These are phyloP conservation scores for Aleiodes leptofemur DNA, from an alignment of 2,888 invertebrate species.

Conservation along the genomic window DNA sequence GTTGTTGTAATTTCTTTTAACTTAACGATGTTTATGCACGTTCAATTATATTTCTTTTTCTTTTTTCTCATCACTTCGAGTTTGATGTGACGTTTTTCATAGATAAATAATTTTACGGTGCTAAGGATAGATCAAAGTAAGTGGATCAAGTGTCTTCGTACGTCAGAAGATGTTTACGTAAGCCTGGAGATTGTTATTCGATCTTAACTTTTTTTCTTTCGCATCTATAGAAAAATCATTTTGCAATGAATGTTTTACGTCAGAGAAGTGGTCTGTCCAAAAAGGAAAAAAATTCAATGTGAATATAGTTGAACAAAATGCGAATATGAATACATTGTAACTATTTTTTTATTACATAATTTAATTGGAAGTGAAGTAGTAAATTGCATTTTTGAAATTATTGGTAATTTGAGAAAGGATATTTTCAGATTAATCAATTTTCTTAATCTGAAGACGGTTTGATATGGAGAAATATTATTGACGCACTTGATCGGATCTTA, in stretches of 20 bases:
- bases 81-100: constrained; percentile 9
- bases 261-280: not conserved
- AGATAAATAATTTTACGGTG: constrained; percentile 10
- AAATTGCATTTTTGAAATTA: too few species aligned
- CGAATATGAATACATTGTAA: too few species aligned
- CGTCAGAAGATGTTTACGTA: constrained; percentile 11
- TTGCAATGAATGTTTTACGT: not conserved
- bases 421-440: too few species aligned
- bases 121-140: constrained; percentile 22
- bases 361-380: too few species aligned
- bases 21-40: constrained; percentile 15
- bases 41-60: not conserved
- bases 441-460: too few species aligned
- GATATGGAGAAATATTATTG: not conserved
- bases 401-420: too few species aligned
- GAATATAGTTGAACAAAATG: too few species aligned
- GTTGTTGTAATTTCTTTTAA: not conserved
- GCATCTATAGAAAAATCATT: not conserved
- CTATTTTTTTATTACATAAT: too few species aligned
- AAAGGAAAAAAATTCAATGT: too few species aligned
- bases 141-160: constrained; percentile 26
- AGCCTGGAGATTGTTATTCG: not conserved
- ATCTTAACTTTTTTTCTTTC: not conserved
- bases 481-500: constrained; percentile 9
- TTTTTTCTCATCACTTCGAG: not conserved